Evolutionary conservation across 1,140 invertebrate species (phyloP), one percentile per base, ranked within the genome.

Genomic region (Drosophila rhopaloa): DNA sequence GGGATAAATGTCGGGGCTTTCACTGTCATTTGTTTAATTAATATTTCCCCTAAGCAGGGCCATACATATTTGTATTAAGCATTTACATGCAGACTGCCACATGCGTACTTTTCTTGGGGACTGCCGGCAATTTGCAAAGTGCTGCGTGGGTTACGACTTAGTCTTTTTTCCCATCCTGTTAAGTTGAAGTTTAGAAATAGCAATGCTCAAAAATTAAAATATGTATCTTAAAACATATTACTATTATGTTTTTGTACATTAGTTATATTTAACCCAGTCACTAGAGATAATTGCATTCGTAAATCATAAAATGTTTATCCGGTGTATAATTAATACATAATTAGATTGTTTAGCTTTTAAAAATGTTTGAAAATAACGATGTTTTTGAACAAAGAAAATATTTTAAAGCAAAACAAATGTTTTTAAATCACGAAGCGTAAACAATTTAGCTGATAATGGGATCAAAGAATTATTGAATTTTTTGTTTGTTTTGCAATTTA

Each of bases 1-100:
- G 35, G 13, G 11, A 7, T 41, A 16, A 53, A 46, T 44, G 38
- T 47, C 62, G 55, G 51, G 54, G 72, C 38, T 57, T 40, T 56
- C 60, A 61, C 47, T 76, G 38, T 72, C 81, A 80, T 84, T 83
- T 79, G 66, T 65, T 63, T 84, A 84, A 85, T 84, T 84, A 84
- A 68, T 73, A 80, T 70, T 73, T 62, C 59, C 58, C 51, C 67
- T 65, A 70, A 75, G 62, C 55, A 51, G 16, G 38, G 59, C 38
- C 41, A 43, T 68, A 68, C 44, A 41, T 71, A 59, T 63, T 44
- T 43, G 48, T 19, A 29, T 38, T 40, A 54, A 51, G 50, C 41
- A 48, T 46, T 54, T 54, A 38, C 24, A 13, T 47, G 32, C 35
- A n/a, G 47, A 32, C 47, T 47, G 56, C 19, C 54, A 46, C 37